Percentiles rank a stretch among this genome's conserved stretches.
Evolutionary conservation across 1,140 invertebrate genomes (phyloP).

Genomic region (Archegozetes longisetosus): DNA sequence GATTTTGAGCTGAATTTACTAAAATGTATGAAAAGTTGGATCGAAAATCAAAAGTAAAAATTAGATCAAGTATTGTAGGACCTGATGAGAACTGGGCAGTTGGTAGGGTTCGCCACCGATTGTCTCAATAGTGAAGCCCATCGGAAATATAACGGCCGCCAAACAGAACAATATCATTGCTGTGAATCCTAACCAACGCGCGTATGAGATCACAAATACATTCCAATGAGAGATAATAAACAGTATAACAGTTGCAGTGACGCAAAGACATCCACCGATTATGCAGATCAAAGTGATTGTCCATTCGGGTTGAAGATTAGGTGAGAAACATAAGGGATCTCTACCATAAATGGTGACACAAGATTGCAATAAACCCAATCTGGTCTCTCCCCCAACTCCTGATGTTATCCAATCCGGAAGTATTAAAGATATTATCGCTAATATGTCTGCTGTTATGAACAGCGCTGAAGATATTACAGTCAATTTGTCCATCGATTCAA

Average conservation of each 20-base stretch:
- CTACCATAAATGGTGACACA: conserved; percentile 81
- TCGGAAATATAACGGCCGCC: conserved; percentile 86
- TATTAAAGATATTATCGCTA: conserved; percentile 77
- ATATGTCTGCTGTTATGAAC: conserved; percentile 79
- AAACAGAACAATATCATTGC: conserved; percentile 91
- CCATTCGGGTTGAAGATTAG: conserved; percentile 73
- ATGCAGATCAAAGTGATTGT: conserved; percentile 74
- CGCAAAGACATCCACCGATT: conserved; percentile 77
- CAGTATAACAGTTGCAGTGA: conserved; percentile 74
- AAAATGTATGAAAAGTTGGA: no score
- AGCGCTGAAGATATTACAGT: conserved; percentile 77
- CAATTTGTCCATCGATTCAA: conserved; percentile 66
- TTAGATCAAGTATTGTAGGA: neutral
- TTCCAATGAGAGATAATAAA: conserved; percentile 77
- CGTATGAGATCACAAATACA: conserved; percentile 72
- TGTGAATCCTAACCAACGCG: conserved; percentile 84
- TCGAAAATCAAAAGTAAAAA: no score
- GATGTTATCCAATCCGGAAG: conserved; percentile 94
- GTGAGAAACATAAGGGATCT: conserved; percentile 68
- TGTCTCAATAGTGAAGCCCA: conserved; percentile 86
- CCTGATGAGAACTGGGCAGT: conserved; percentile 78
- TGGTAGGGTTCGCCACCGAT: conserved; percentile 91
- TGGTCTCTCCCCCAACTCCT: conserved; percentile 74
- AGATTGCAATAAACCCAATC: conserved; percentile 78
- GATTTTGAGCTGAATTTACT: no score